phyloP scores from a whole-genome alignment of 2,888 invertebrate species.

The Galeopsomyia nigrocyanea region DNA sequence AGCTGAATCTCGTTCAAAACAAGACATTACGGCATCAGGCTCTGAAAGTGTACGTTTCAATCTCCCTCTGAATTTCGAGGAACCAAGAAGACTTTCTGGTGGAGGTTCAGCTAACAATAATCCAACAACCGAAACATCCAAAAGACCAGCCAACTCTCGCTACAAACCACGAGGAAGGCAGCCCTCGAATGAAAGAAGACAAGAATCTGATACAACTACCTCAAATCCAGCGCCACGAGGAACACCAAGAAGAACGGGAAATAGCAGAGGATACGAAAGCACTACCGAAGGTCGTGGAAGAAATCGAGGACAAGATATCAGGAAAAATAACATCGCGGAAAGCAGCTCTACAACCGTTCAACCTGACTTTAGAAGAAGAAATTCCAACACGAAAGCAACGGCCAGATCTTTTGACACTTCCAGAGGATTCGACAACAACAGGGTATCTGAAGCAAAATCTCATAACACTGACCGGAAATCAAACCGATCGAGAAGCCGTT shows the following conservation, averaged over 20 bases:
- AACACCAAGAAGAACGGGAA: conserved; percentile 36
- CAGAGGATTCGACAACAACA: not conserved
- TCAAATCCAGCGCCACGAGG: conserved; percentile 36
- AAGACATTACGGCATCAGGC: conserved; percentile 44
- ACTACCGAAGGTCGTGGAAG: conserved; percentile 18
- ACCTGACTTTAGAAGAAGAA: conserved; percentile 17
- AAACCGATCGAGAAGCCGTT: conserved; percentile 22
- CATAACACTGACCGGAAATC: conserved; percentile 7
- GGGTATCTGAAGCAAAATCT: not conserved
- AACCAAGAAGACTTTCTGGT: conserved; percentile 5
- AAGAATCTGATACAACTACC: conserved; percentile 8
- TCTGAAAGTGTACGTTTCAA: conserved; percentile 59
- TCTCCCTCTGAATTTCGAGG: conserved; percentile 49
- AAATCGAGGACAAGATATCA: conserved; percentile 3
- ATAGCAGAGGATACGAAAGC: conserved; percentile 15
- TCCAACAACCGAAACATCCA: conserved; percentile 1
- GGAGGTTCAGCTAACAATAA: not conserved
- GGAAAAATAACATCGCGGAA: conserved; percentile 8
- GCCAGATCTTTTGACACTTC: conserved; percentile 14
- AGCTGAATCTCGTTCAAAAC: conserved; percentile 2
- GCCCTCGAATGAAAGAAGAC: not conserved
- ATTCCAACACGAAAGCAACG: conserved; percentile 11
- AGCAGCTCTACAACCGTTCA: not conserved
- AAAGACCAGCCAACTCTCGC: conserved; percentile 1
- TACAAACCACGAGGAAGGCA: conserved; percentile 19